Percentiles rank a stretch among this genome's conserved stretches.
Evolutionary conservation across 1,140 invertebrate species (phyloP).

Genomic region (Platorchestia sp.): DNA sequence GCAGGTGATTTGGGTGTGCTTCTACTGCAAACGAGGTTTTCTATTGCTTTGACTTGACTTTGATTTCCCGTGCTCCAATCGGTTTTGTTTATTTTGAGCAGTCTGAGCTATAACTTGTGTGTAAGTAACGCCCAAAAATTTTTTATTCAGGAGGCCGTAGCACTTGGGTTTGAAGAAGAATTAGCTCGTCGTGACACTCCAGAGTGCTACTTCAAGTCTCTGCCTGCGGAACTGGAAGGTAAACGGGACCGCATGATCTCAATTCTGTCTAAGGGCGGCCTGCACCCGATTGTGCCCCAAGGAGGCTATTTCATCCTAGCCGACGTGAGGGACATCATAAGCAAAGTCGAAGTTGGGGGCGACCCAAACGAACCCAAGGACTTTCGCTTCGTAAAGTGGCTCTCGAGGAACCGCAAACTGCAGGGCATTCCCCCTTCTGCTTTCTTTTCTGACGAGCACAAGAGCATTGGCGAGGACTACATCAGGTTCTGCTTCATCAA

Average conservation of each 20-base stretch:
- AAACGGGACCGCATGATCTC: constrained; percentile 91
- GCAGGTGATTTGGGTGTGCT: constrained; percentile 70
- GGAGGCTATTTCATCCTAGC: constrained; percentile 98
- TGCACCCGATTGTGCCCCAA: constrained; percentile 93
- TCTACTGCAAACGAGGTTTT: not conserved
- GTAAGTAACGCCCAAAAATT: not conserved
- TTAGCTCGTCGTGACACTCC: constrained; percentile 78
- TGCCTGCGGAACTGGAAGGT: constrained; percentile 82
- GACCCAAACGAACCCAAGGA: constrained; percentile 77
- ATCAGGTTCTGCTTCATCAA: constrained; percentile 95
- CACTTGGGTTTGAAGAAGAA: constrained; percentile 90
- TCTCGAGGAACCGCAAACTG: constrained; percentile 92
- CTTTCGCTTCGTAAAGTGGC: constrained; percentile 95
- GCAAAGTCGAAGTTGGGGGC: constrained; percentile 69
- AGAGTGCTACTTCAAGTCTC: constrained; percentile 88
- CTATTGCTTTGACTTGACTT: not conserved
- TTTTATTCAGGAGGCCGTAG: constrained; percentile 86
- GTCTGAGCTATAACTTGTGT: not conserved
- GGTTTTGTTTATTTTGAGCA: not conserved
- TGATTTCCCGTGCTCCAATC: not conserved
- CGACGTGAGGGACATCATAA: constrained; percentile 81
- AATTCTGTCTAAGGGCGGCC: constrained; percentile 83
- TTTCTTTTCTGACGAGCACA: constrained; percentile 89
- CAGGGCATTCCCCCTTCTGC: constrained; percentile 96
- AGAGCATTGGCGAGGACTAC: constrained; percentile 87